Evolutionary conservation across 1,140 invertebrate species (phyloP).

Genomic region (Drosophila subobscura): DNA sequence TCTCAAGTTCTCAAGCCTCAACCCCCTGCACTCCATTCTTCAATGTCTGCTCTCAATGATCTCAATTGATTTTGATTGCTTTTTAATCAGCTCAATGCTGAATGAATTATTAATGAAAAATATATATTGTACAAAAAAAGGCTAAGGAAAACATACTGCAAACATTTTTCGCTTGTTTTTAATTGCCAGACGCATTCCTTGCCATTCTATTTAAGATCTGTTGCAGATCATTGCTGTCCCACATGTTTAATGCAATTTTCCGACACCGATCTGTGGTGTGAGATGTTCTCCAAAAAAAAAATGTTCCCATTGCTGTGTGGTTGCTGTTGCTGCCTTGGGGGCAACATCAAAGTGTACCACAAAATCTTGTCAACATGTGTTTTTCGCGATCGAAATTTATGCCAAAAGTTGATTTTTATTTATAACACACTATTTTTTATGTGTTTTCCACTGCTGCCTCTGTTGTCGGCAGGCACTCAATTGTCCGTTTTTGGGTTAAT

Average conservation of each 20-base stretch:
- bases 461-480: slow-evolving; percentile 59
- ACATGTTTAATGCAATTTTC: slow-evolving; percentile 26
- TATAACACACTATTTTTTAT: slow-evolving; percentile 25
- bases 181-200: slow-evolving; percentile 49
- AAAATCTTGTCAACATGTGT: slow-evolving; percentile 72
- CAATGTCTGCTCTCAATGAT: slow-evolving; percentile 47
- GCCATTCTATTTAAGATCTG: slow-evolving; percentile 12
- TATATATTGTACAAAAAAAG: slow-evolving; percentile 13
- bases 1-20: no score
- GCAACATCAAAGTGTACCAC: slow-evolving; percentile 46
- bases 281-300: slow-evolving; percentile 37
- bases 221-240: slow-evolving; percentile 19
- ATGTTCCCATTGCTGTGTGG: slow-evolving; percentile 28
- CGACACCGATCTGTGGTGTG: slow-evolving; percentile 23
- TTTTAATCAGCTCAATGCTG: slow-evolving; percentile 71
- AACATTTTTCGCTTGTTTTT: slow-evolving; percentile 49
- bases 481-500: slow-evolving; percentile 81
- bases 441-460: slow-evolving; percentile 33
- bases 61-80: slow-evolving; percentile 73
- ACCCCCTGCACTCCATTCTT: no score
- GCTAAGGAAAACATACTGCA: not conserved
- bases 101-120: slow-evolving; percentile 59
- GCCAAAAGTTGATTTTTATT: slow-evolving; percentile 43
- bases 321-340: no score
- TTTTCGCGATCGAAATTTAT: slow-evolving; percentile 48